Evolutionary conservation across 1,140 invertebrate species (phyloP).

Genomic region (Maniola jurtina): DNA sequence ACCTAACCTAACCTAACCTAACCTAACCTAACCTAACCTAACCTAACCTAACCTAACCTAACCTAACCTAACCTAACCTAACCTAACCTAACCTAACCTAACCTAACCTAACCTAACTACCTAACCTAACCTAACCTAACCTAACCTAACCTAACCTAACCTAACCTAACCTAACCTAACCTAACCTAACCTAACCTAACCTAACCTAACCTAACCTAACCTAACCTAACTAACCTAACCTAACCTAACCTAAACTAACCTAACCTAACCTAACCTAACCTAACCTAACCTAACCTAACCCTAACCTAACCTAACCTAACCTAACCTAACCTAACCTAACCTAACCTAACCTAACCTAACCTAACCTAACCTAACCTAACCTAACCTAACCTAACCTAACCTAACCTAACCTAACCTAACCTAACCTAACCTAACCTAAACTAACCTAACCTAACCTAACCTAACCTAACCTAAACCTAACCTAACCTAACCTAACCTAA

Average conservation of each 20-base stretch:
- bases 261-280: slow-evolving; percentile 18
- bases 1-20: slow-evolving; percentile 14
- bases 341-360: slow-evolving; percentile 19
- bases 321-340: slow-evolving; percentile 19
- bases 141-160: slow-evolving; percentile 19
- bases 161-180: slow-evolving; percentile 19
- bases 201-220: slow-evolving; percentile 19
- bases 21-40: slow-evolving; percentile 16
- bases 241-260: slow-evolving; percentile 18
- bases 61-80: slow-evolving; percentile 19
- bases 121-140: slow-evolving; percentile 19
- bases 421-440: slow-evolving; percentile 18
- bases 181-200: slow-evolving; percentile 19
- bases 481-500: slow-evolving; percentile 19
- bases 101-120: slow-evolving; percentile 13
- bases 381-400: slow-evolving; percentile 18
- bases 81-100: slow-evolving; percentile 19
- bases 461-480: slow-evolving; percentile 19
- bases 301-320: slow-evolving; percentile 19
- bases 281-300: slow-evolving; percentile 18
- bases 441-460: slow-evolving; percentile 19
- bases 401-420: slow-evolving; percentile 19
- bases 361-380: slow-evolving; percentile 18
- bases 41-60: slow-evolving; percentile 16
- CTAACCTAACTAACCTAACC: slow-evolving; percentile 16